Percentiles rank a stretch among this genome's conserved stretches.
phyloP scores from a whole-genome alignment of 2,797 vertebrate genomes.

The Acanthopagrus latus region DNA sequence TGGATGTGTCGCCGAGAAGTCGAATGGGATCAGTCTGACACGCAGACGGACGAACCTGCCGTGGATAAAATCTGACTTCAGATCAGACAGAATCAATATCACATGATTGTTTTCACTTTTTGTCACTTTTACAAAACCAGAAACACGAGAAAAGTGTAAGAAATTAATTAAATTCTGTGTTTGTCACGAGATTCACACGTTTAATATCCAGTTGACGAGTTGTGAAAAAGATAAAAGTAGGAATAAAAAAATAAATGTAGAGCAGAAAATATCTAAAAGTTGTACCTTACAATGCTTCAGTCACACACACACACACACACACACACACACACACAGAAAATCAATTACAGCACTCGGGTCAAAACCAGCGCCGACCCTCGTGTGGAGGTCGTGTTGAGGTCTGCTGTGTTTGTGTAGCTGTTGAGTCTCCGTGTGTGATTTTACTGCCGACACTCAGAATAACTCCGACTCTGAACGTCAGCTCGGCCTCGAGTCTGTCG shows the following conservation, averaged over 20 bases:
- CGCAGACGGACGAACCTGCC: conserved; percentile 46
- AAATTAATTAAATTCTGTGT: too few relatives aligned
- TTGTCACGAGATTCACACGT: too few relatives aligned
- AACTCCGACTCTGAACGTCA: conserved; percentile 37
- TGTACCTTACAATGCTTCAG: too few relatives aligned
- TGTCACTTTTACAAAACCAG: too few relatives aligned
- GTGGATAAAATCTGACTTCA: background rate
- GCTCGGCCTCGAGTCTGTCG: conserved; percentile 9
- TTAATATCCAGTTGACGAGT: too few relatives aligned
- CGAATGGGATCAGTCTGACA: conserved; percentile 45
- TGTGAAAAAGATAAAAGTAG: too few relatives aligned
- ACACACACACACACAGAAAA: background rate
- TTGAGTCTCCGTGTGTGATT: conserved; percentile 28
- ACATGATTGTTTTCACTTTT: too few relatives aligned
- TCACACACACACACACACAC: background rate
- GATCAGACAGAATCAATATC: background rate
- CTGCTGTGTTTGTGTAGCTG: conserved; percentile 44
- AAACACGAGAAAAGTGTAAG: too few relatives aligned
- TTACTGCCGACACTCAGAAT: conserved; percentile 49
- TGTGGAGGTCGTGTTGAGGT: conserved; percentile 10
- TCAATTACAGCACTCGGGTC: conserved; percentile 20
- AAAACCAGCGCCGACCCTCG: background rate
- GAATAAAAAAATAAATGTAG: too few relatives aligned
- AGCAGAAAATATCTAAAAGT: too few relatives aligned
- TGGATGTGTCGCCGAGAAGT: conserved; percentile 14